Evolutionary conservation across 2,797 vertebrate species (phyloP).

Genomic region (Cyclopterus lumpus): DNA sequence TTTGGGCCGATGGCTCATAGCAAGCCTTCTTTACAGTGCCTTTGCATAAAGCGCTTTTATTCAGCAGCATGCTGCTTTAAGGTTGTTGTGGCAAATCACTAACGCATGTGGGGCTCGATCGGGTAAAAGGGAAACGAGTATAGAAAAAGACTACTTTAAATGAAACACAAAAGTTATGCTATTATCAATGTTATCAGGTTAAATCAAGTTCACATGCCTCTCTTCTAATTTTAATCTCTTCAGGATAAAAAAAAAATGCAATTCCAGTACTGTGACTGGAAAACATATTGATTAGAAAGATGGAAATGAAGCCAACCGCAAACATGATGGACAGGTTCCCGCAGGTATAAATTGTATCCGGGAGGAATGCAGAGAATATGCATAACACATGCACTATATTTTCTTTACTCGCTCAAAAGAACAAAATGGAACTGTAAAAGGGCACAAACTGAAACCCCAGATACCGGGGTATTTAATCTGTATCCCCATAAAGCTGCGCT

Average conservation of each 20-base stretch:
- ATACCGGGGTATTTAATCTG: too few relatives aligned
- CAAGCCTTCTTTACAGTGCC: background rate
- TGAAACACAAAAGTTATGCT: constrained; percentile 11
- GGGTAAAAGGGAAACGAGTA: background rate
- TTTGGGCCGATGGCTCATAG: background rate
- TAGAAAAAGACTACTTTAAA: constrained; percentile 11
- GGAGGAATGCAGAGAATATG: too few relatives aligned
- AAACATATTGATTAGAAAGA: constrained; percentile 56
- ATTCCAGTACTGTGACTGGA: constrained; percentile 38
- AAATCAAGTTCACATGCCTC: constrained; percentile 21
- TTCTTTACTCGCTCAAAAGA: too few relatives aligned
- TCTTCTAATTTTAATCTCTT: constrained; percentile 54
- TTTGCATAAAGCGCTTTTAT: background rate
- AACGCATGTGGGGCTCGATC: background rate
- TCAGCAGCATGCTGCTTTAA: background rate
- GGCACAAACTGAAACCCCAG: too few relatives aligned
- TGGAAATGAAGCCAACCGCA: constrained; percentile 27
- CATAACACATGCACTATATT: too few relatives aligned
- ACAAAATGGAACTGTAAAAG: too few relatives aligned
- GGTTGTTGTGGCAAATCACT: background rate
- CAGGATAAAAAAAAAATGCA: constrained; percentile 45
- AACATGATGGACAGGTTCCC: constrained; percentile 17
- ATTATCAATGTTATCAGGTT: constrained; percentile 39
- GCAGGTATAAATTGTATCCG: constrained; percentile 14
- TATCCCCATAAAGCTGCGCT: too few relatives aligned